Conservation (phyloP, 2,113 vertebrate genomes). For the Eonycteris spelaea region DNA sequence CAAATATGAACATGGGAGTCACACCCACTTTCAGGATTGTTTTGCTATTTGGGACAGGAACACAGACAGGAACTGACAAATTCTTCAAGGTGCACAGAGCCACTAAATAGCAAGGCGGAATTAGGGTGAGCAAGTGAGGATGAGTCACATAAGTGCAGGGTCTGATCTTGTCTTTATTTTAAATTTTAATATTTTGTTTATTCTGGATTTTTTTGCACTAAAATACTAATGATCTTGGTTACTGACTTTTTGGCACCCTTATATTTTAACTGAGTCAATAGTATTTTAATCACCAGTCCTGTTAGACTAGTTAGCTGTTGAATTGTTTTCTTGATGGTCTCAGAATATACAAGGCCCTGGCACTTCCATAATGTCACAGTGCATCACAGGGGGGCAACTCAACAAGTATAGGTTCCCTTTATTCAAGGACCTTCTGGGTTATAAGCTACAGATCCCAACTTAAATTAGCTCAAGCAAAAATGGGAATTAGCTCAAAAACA, state of each 20-base stretch:
- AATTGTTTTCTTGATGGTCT: not conserved
- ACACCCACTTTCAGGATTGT: not conserved
- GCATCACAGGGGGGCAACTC: not conserved
- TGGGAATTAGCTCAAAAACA: constrained; percentile 4
- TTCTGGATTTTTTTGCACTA: not conserved
- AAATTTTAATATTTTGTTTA: not conserved
- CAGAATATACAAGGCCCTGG: not conserved
- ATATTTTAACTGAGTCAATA: not conserved
- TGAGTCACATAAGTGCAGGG: not conserved
- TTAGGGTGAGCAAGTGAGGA: not conserved
- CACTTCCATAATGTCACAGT: no score
- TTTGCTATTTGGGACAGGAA: not conserved
- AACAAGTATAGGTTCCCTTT: not conserved
- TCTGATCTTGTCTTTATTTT: not conserved
- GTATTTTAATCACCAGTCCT: not conserved
- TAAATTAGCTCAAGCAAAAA: not conserved
- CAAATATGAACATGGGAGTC: not conserved
- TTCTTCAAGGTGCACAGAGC: not conserved
- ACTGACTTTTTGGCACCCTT: not conserved
- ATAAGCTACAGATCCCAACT: not conserved
- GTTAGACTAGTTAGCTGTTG: not conserved
- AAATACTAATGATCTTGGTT: not conserved
- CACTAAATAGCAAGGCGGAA: not conserved
- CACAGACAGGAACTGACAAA: not conserved
- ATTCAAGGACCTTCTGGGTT: not conserved